These are phyloP conservation scores for Podiceps cristatus DNA, from an alignment of 2,113 vertebrate genomes.

Conservation along the genomic window DNA sequence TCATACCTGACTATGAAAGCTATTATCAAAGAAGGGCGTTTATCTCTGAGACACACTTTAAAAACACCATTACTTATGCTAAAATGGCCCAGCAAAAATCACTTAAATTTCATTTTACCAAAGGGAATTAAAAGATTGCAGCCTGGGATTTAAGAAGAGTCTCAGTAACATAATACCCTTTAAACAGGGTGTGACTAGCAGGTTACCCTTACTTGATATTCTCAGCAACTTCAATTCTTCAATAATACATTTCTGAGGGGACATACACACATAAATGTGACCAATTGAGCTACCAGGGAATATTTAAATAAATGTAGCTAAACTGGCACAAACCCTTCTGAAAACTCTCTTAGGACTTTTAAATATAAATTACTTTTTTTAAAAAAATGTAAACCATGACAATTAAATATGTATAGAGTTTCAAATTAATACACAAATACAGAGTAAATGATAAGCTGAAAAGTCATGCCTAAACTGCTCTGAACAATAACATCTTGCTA, in stretches of 20 bases:
- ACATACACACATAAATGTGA: accelerated
- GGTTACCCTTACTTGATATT: background rate
- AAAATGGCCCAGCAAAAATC: background rate
- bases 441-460: background rate
- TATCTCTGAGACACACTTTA: background rate
- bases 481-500: background rate
- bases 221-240: background rate
- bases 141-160: background rate
- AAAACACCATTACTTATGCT: background rate
- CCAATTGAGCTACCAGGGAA: background rate
- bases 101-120: background rate
- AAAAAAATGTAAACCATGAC: background rate
- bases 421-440: background rate
- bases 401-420: background rate
- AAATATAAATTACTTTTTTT: background rate
- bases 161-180: background rate
- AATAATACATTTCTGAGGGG: background rate
- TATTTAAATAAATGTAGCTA: background rate
- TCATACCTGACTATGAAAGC: background rate
- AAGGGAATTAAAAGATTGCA: background rate
- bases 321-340: background rate
- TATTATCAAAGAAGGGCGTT: background rate
- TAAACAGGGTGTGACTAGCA: background rate
- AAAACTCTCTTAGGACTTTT: background rate
- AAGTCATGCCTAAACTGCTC: background rate